phyloP scores from a whole-genome alignment of 2,797 vertebrate species.

The Acropternis orthonyx region DNA sequence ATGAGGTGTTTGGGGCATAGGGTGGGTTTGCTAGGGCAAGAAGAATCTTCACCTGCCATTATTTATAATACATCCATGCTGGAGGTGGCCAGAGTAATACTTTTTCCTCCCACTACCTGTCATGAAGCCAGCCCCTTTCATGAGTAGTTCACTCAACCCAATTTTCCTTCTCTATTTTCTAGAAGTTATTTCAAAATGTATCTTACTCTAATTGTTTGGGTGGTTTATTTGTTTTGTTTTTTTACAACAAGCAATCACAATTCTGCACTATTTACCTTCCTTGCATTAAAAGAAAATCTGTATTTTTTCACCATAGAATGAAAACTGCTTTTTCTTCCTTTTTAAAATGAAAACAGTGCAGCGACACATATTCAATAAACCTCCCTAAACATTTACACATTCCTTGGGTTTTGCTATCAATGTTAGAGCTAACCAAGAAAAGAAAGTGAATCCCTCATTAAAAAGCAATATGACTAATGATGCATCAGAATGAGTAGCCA shows the following conservation, averaged over 20 bases:
- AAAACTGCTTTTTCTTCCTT: background rate
- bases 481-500: slow-evolving; percentile 52
- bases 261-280: background rate
- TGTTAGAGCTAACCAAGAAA: slow-evolving; percentile 18
- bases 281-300: background rate
- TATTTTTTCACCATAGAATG: background rate
- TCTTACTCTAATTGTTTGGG: background rate
- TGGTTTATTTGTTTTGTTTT: background rate
- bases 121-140: background rate
- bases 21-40: background rate
- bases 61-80: background rate
- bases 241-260: background rate
- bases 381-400: slow-evolving; percentile 22
- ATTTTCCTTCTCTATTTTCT: background rate
- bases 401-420: slow-evolving; percentile 30
- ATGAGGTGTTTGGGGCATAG: background rate
- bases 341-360: slow-evolving; percentile 35
- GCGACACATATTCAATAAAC: background rate
- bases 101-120: background rate
- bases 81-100: background rate
- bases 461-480: slow-evolving; percentile 64
- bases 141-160: background rate
- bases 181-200: background rate
- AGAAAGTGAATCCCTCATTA: slow-evolving; percentile 60
- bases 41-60: background rate